Conservation (phyloP, 2,113 vertebrate species). For the Clinocottus analis region DNA sequence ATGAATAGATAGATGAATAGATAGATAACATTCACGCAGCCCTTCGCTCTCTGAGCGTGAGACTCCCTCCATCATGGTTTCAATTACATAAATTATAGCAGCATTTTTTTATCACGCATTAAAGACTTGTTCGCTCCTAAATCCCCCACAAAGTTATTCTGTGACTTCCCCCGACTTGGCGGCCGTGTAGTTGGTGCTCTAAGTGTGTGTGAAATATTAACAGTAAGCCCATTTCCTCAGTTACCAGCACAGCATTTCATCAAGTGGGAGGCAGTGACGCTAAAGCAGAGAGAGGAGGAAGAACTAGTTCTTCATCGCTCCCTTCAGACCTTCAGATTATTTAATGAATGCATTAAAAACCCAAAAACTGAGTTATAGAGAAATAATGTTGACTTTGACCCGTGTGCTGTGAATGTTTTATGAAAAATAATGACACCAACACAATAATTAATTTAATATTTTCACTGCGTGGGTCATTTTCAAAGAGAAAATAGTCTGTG, state of each 20-base stretch:
- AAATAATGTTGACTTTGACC: neutral
- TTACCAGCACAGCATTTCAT: neutral
- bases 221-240: neutral
- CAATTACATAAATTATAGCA: neutral
- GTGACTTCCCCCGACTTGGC: neutral
- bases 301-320: neutral
- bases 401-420: neutral
- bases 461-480: constrained; percentile 21
- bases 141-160: neutral
- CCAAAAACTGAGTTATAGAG: constrained; percentile 17
- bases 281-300: neutral
- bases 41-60: neutral
- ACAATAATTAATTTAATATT: constrained; percentile 6
- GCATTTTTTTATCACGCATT: neutral
- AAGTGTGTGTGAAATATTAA: constrained; percentile 32
- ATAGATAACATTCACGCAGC: too few relatives aligned
- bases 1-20: too few relatives aligned
- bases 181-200: neutral
- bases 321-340: constrained; percentile 9
- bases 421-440: neutral
- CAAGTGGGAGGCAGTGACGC: neutral
- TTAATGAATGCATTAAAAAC: neutral
- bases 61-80: neutral
- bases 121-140: neutral
- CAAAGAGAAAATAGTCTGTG: neutral